Base-by-base conservation (phyloP, 2,888 invertebrate genomes). In the Conchocele bisecta region DNA sequence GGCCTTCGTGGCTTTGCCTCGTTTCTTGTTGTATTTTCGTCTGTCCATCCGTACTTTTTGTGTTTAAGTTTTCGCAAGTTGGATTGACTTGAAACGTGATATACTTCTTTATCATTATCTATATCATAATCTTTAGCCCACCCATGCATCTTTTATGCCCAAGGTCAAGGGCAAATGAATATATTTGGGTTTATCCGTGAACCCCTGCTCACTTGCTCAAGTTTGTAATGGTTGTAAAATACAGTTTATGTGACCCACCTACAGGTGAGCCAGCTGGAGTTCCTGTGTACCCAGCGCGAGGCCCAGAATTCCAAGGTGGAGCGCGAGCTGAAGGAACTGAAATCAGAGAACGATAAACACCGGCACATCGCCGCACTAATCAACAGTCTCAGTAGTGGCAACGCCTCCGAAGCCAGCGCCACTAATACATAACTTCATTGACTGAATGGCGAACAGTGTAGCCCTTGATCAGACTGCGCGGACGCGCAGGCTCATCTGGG, bases 281-380 rank as follows among this genome's bases (percentile, higher is more conserved):
- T 83, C 46, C 73, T 86, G 0, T 86, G 85, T 67, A 82, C 81
- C 41, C 83, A 89, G 56, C 82, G 84, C 53, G 88, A 89, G 64
- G 72, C 75, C 15, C 72, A 75, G 56, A 61, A 84, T 3, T 70
- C 60, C 53, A 78, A 75, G 26, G 78, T 76, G 31, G 83, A 86
- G 56, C 77, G 78, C n/a, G 68, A 79, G 44, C 68, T 84, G 7
- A 44, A 58, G 17, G 65, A 82, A 17, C 74, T 86, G 48, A 82
- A 85, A 59, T 57, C 70, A 3, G 86, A 89, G 57, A 73, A 89
- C 9, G 83, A 83, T 17, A 89, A 90, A 70, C 89, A 89, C 58
- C 69, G 82, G 24, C 88, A 89, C 79, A 87, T 90, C 24, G 86
- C 88, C 5, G 86, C 88, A 7, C 82, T 90, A 17, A 90, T 90